A percentile compares a stretch with the other conserved stretches of the same genome.
These are phyloP conservation scores for Norana najaformis DNA, from an alignment of 2,888 invertebrate species.

Conservation along the genomic window DNA sequence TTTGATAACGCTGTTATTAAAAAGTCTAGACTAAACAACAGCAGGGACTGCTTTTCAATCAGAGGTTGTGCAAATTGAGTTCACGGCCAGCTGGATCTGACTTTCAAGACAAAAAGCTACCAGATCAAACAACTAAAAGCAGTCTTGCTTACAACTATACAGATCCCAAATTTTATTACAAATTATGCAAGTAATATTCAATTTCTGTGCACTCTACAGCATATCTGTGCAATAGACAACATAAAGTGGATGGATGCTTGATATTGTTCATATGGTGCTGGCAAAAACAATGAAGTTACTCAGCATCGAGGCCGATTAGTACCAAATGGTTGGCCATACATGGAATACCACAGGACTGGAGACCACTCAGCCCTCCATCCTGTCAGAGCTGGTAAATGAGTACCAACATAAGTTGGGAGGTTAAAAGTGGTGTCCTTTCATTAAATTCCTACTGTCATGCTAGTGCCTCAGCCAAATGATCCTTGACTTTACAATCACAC, in stretches of 20 bases:
- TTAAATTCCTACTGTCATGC: background rate
- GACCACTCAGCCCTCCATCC: background rate
- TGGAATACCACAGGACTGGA: background rate
- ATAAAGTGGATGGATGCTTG: background rate
- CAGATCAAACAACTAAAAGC: background rate
- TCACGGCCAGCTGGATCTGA: background rate
- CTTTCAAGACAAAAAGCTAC: background rate
- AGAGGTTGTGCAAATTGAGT: background rate
- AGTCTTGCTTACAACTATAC: background rate
- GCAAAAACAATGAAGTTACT: background rate
- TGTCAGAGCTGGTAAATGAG: background rate
- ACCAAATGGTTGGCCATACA: background rate
- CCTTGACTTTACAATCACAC: background rate
- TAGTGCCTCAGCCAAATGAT: background rate
- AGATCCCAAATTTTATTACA: background rate
- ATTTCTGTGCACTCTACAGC: background rate
- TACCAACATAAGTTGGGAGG: background rate
- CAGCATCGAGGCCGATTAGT: background rate
- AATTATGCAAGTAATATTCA: constrained; percentile 1
- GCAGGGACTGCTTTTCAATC: too few relatives aligned
- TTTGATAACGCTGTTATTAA: background rate
- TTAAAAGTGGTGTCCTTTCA: background rate
- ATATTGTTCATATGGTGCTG: background rate
- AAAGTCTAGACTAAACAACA: background rate
- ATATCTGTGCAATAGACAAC: background rate